Evolutionary conservation across 2,113 vertebrate species (phyloP), one percentile per base, ranked within the genome.

Genomic region (Charadrius vociferus): DNA sequence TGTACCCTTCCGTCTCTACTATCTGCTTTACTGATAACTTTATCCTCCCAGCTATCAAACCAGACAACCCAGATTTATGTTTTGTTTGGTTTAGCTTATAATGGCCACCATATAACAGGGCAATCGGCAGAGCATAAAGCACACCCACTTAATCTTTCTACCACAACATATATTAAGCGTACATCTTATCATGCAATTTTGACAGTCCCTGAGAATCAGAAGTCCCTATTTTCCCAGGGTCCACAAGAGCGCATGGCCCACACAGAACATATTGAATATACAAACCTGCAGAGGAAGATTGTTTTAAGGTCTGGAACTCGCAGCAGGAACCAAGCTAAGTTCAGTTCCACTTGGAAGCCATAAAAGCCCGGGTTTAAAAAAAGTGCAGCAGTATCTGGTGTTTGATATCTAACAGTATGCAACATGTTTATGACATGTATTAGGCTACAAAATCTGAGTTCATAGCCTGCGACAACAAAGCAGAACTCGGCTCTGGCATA

Each of bases 281-380:
- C 66, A 94, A 91, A 95, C 83, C 89, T 96, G 93, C 83, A 89
- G 70, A 96, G 91, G 89, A 95, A 97, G 72, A 96, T 39, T 87
- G 66, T 66, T 95, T 96, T 91, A 93, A 95, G 78, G 85, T 78
- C 85, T 96, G 93, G 86, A 93, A 95, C 84, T 92, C 80, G 77
- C 95, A 97, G 97, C 96, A 97, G 94, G 94, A 96, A 96, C 90
- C 72, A 93, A 97, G 49, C 78, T 95, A 80, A 84, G 94, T 96
- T 97, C 97, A 96, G 91, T 94, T 97, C 95, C 97, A 93, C 82
- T 96, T 86, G 81, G 95, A 91, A 93, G 82, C 89, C 93, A 97
- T 98, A 97, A 98, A 98, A 98, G 56, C 70, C 90, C 2, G 91
- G 87, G 81, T 96, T 96, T 95, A 90, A 96, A 96, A 97, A 94